phyloP scores from a whole-genome alignment of 2,888 invertebrate genomes.

The Eueremaeus valkanovi region DNA sequence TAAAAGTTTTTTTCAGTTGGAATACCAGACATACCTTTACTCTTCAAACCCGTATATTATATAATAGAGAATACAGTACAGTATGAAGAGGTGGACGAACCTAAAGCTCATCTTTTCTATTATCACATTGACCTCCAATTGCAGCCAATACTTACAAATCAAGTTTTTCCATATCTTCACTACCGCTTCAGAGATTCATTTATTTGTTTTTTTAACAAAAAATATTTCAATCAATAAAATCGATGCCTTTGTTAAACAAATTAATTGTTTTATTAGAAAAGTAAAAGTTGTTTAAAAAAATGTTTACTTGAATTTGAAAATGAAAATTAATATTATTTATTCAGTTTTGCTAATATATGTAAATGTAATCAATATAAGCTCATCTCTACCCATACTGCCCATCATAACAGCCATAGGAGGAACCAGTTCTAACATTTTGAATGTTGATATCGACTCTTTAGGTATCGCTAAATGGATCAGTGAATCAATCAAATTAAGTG shows the following conservation, averaged over 20 bases:
- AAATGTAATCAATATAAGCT: neutral
- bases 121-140: conserved; percentile 11
- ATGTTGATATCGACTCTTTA: conserved; percentile 31
- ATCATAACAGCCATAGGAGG: conserved; percentile 36
- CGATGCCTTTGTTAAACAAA: no score
- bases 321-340: neutral
- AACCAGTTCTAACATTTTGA: neutral
- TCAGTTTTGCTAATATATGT: neutral
- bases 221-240: no score
- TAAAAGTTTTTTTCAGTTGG: no score
- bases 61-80: neutral
- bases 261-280: no score
- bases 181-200: neutral
- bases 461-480: conserved; percentile 35
- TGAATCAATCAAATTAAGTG: conserved; percentile 12
- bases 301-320: no score
- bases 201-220: no score
- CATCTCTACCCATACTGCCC: conserved; percentile 27
- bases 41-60: neutral
- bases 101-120: neutral
- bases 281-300: no score
- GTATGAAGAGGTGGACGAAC: neutral
- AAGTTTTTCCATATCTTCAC: neutral
- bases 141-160: conserved; percentile 5
- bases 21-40: no score